phyloP scores from a whole-genome alignment of 2,113 vertebrate genomes.

The Amblyopsis rosae region DNA sequence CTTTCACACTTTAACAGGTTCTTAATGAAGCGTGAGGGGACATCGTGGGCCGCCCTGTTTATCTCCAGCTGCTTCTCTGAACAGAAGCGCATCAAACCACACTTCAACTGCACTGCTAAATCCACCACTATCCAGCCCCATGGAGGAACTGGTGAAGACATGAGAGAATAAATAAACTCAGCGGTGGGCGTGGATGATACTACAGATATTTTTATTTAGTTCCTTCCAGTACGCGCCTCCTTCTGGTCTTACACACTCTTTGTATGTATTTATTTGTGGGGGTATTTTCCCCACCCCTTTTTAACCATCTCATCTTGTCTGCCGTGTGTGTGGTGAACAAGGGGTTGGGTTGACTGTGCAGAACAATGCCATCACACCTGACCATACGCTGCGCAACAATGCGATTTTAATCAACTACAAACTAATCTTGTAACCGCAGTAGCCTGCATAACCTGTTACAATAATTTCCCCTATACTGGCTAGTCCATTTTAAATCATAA shows the following conservation, averaged over 20 bases:
- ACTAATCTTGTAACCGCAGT: background rate
- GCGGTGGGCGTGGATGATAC: conserved; percentile 18
- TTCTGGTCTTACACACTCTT: conserved; percentile 43
- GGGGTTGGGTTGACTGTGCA: conserved; percentile 7
- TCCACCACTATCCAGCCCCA: conserved; percentile 5
- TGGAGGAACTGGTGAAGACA: conserved; percentile 17
- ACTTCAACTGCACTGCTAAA: conserved; percentile 32
- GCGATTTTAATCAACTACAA: conserved; percentile 20
- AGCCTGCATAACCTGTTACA: no score
- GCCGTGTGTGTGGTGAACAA: conserved; percentile 20
- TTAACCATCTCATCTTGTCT: conserved; percentile 19
- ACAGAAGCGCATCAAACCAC: conserved; percentile 44
- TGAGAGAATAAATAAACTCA: conserved; percentile 18
- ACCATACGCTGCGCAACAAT: conserved; percentile 45
- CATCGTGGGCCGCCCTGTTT: conserved; percentile 17
- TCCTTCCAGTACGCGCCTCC: conserved; percentile 35
- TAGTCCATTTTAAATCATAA: conserved; percentile 18
- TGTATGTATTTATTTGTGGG: conserved; percentile 50
- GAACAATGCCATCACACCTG: conserved; percentile 24
- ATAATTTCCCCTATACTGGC: no score
- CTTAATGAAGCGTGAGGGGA: conserved; percentile 71
- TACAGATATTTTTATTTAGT: conserved; percentile 14
- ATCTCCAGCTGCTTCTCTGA: conserved; percentile 46
- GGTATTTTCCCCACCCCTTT: conserved; percentile 2
- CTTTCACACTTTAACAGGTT: conserved; percentile 59